Conservation (phyloP, 2,888 invertebrate species). For the Micropterix aruncella region DNA sequence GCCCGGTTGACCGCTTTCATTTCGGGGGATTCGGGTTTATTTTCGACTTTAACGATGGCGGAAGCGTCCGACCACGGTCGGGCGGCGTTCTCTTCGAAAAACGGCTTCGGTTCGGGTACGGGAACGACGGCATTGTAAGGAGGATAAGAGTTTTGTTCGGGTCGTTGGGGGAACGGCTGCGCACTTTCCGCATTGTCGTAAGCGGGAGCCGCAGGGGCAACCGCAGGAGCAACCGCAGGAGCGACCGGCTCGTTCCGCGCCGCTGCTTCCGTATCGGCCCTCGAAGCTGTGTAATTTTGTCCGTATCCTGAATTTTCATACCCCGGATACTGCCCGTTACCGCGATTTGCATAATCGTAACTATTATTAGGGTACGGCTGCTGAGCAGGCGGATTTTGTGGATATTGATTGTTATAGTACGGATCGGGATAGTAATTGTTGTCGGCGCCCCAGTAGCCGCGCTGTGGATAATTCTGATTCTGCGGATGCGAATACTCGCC, state of each 20-base stretch:
- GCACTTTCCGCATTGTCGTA: conserved; percentile 20
- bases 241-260: background rate
- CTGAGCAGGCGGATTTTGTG: conserved; percentile 3
- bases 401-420: conserved; percentile 14
- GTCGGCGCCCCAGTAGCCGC: conserved; percentile 15
- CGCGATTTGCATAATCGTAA: conserved; percentile 21
- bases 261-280: background rate
- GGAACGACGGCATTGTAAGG: background rate
- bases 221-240: background rate
- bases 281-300: background rate
- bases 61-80: conserved; percentile 31
- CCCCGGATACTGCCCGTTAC: conserved; percentile 13
- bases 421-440: conserved; percentile 26
- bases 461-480: conserved; percentile 17
- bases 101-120: background rate
- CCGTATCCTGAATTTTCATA: background rate
- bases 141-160: conserved; percentile 14
- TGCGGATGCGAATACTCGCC: conserved; percentile 11
- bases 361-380: conserved; percentile 24
- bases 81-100: conserved; percentile 21
- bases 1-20: conserved; percentile 21
- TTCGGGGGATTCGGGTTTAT: conserved; percentile 16
- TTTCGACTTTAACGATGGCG: conserved; percentile 26
- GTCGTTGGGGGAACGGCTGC: conserved; percentile 19
- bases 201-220: background rate